Conservation (phyloP, 1,140 invertebrate genomes). For the Lethocerus indicus region DNA sequence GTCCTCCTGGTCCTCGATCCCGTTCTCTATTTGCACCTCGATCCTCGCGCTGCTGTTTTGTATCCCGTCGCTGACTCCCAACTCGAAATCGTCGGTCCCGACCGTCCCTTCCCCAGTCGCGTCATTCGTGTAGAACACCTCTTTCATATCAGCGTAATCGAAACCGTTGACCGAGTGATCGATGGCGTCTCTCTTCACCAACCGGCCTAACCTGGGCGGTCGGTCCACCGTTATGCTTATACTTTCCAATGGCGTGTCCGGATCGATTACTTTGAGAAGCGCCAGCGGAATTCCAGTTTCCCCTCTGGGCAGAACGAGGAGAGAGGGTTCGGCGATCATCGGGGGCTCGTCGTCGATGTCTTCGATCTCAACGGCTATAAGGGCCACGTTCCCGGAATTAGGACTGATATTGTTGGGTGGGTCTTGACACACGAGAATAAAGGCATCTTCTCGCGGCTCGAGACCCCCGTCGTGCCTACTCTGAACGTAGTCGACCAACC, state of each 20-base stretch:
- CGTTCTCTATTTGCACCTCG: too few relatives aligned
- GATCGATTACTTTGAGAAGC: neutral
- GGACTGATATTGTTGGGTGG: neutral
- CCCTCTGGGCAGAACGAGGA: neutral
- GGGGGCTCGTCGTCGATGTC: constrained; percentile 6
- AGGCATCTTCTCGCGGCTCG: constrained; percentile 7
- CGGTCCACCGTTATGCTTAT: constrained; percentile 1
- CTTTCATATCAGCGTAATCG: neutral
- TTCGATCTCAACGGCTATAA: neutral
- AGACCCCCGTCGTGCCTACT: neutral
- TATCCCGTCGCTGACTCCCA: neutral
- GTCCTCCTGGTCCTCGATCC: too few relatives aligned
- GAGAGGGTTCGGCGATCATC: neutral
- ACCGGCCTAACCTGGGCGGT: neutral
- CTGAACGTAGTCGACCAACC: constrained; percentile 4
- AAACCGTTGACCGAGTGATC: neutral
- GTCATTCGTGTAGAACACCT: constrained; percentile 3
- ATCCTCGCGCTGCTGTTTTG: too few relatives aligned
- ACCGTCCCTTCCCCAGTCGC: neutral
- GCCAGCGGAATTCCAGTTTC: neutral
- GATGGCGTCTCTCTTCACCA: constrained; percentile 1
- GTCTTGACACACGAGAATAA: constrained; percentile 6
- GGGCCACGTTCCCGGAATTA: neutral
- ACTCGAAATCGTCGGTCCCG: neutral
- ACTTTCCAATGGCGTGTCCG: neutral